phyloP scores from a whole-genome alignment of 2,113 vertebrate genomes.

The Myrmecophaga tridactyla region DNA sequence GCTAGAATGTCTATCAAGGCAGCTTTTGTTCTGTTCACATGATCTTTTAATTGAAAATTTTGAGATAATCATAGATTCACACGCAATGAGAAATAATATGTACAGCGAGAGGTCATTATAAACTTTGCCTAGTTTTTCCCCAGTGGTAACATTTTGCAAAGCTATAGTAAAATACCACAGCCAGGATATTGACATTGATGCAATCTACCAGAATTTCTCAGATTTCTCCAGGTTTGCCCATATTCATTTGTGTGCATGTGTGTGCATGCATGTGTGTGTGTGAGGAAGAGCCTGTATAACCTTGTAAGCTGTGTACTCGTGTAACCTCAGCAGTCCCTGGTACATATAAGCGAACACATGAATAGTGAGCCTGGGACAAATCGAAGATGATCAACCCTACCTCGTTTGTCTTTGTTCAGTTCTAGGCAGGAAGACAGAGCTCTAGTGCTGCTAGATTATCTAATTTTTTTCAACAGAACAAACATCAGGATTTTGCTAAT shows the following conservation, averaged over 20 bases:
- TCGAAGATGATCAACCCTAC: not conserved
- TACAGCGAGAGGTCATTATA: not conserved
- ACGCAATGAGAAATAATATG: not conserved
- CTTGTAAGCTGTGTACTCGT: too few species aligned
- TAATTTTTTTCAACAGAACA: not conserved
- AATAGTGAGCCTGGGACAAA: not conserved
- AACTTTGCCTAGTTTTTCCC: not conserved
- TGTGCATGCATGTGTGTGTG: not conserved
- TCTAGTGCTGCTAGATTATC: not conserved
- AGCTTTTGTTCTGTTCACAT: not conserved
- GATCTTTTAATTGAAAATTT: not conserved
- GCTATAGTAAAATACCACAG: too few species aligned
- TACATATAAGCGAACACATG: not conserved
- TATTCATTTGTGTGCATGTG: not conserved
- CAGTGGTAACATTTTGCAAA: not conserved
- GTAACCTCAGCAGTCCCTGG: not conserved
- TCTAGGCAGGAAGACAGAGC: not conserved
- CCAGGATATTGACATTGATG: not conserved
- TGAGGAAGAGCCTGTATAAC: too few species aligned
- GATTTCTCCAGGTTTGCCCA: not conserved
- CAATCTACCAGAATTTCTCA: not conserved
- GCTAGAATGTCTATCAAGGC: too few species aligned
- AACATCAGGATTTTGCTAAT: not conserved
- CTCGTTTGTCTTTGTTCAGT: not conserved
- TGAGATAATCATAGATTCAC: not conserved